Conservation (phyloP, 2,797 vertebrate genomes). For the Spinibarbus caldwelli region DNA sequence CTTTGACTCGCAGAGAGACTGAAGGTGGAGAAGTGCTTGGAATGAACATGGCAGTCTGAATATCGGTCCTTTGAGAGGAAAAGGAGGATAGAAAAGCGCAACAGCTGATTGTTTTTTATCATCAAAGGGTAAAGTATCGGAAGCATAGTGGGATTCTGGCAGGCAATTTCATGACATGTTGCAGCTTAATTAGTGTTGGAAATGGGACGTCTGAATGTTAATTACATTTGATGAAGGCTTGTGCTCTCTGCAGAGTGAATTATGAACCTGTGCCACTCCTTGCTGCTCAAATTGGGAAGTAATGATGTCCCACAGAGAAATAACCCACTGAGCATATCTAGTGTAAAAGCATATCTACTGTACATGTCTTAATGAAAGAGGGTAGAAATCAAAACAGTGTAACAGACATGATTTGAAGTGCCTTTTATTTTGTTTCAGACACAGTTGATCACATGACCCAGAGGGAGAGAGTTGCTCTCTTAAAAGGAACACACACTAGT, state of each 20-base stretch:
- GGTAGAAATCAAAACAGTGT: conserved; percentile 11
- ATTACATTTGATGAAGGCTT: conserved; percentile 33
- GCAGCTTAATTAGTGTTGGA: conserved; percentile 30
- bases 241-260: conserved; percentile 1
- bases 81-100: not conserved
- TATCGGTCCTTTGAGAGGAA: conserved; percentile 11
- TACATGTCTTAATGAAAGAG: not conserved
- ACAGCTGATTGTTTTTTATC: conserved; percentile 6
- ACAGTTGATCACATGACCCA: conserved; percentile 74
- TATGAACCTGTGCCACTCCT: conserved; percentile 20
- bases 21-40: conserved; percentile 3
- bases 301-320: conserved; percentile 9
- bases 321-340: not conserved
- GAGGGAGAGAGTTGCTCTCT: conserved; percentile 54
- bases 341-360: not conserved
- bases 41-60: conserved; percentile 6
- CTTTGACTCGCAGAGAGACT: conserved; percentile 39
- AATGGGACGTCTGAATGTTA: conserved; percentile 31
- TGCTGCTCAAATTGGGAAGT: not conserved
- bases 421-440: conserved; percentile 77
- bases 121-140: conserved; percentile 23
- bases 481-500: conserved; percentile 50
- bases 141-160: conserved; percentile 1
- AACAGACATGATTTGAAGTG: conserved; percentile 66
- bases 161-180: conserved; percentile 31